These are phyloP conservation scores for Ischnura elegans DNA, from an alignment of 2,888 invertebrate genomes.

Conservation along the genomic window DNA sequence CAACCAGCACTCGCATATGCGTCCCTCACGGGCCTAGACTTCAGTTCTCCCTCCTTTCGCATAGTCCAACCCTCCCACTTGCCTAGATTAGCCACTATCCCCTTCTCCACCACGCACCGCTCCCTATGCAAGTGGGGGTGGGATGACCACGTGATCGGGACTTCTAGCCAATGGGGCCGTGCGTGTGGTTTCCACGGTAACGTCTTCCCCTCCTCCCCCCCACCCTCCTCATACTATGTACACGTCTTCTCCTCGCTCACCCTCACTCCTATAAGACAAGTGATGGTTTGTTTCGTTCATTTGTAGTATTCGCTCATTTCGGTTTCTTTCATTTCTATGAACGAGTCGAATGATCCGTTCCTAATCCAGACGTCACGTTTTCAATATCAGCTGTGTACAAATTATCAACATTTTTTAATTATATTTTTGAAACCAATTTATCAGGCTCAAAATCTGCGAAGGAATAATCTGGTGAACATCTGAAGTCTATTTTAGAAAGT, in stretches of 20 bases:
- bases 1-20: background rate
- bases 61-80: background rate
- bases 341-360: too few species aligned
- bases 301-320: too few species aligned
- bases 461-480: too few species aligned
- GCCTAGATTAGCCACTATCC: slow-evolving; percentile 12
- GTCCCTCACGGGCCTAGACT: background rate
- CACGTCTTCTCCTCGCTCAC: background rate
- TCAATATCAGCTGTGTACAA: too few species aligned
- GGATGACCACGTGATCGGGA: slow-evolving; percentile 32
- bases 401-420: too few species aligned
- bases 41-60: background rate
- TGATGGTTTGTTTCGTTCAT: too few species aligned
- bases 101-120: background rate
- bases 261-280: background rate
- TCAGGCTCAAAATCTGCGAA: too few species aligned
- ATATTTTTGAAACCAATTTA: too few species aligned
- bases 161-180: slow-evolving; percentile 37
- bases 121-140: background rate
- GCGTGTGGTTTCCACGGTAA: slow-evolving; percentile 44
- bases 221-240: background rate
- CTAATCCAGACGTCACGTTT: too few species aligned
- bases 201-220: background rate
- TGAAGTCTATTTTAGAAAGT: too few species aligned
- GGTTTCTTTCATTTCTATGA: too few species aligned